Base-by-base conservation (phyloP, 2,113 vertebrate genomes). In the Ptyas mucosa region DNA sequence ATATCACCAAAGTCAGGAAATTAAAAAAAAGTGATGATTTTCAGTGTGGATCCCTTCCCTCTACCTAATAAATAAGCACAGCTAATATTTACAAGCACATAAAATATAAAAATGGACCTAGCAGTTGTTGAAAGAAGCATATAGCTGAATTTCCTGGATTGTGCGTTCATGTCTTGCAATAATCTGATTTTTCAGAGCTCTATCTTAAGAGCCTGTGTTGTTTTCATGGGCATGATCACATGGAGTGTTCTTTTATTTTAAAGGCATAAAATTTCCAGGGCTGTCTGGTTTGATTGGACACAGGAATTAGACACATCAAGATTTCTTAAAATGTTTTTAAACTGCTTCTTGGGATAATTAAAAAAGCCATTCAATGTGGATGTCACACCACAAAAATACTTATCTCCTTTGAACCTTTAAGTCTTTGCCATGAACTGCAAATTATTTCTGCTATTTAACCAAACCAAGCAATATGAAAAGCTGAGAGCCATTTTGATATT, bases 321-420 rank as follows among this genome's bases (percentile, higher is more conserved):
- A 95, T 95, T 95, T 92, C 95, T 95, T 96, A 95, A 95, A 92
- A 91, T 93, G 58, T 92, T 96, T 97, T 93, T 95, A 96, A 96
- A 81, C 95, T 95, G 89, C 94, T 95, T 93, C 95, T 96, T 81
- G 92, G 95, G 95, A 95, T 94, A 96, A 91, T 96, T 92, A 88
- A 93, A 97, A 96, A 96, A 95, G 94, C 94, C 96, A 95, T 96
- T 95, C 29, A 96, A 95, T 96, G 88, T 90, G 91, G 94, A 96
- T 96, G 95, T 95, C 96, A 96, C 0, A 57, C 94, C 96, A 93
- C 95, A 95, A 95, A 97, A 96, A 95, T 95, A 96, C 0, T 14
- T 91, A 81, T 93, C 95, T 90, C 92, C 95, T 96, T 95, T 95
- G 94, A 96, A 96, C 94, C 92, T 95, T 95, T 94, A 95, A 96